Conservation (phyloP, 2,113 vertebrate species). For the Sylvietta virens region DNA sequence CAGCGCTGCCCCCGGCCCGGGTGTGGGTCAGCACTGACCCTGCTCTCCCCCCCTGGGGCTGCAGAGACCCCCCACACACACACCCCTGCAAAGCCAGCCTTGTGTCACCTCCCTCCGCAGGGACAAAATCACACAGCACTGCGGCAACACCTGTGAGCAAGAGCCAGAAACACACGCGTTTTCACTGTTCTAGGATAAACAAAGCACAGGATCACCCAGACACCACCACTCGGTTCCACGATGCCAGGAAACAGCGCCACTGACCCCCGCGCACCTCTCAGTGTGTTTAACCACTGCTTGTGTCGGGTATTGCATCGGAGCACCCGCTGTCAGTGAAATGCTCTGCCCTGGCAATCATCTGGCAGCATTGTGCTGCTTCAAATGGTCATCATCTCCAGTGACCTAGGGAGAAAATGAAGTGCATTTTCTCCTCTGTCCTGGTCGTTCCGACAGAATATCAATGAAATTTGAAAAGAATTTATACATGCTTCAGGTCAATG, state of each 20-base stretch:
- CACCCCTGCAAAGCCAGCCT: neutral
- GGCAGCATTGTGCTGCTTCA: constrained; percentile 9
- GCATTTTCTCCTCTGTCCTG: constrained; percentile 6
- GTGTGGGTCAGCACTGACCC: fast-evolving
- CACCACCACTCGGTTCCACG: neutral
- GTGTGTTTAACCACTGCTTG: constrained; percentile 3
- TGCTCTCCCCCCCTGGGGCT: neutral
- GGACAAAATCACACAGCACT: neutral
- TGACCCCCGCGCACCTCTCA: neutral
- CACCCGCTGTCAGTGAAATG: constrained; percentile 52
- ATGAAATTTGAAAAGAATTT: constrained; percentile 18
- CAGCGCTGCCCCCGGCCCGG: fast-evolving
- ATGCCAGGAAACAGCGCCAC: neutral
- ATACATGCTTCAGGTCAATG: neutral
- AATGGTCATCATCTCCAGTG: constrained; percentile 23
- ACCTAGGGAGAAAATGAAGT: constrained; percentile 48
- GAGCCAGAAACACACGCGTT: neutral
- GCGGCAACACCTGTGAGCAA: neutral
- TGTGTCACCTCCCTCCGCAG: neutral
- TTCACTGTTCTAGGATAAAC: neutral
- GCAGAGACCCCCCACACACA: neutral
- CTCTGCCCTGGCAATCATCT: constrained; percentile 18
- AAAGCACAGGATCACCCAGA: neutral
- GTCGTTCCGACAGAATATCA: constrained; percentile 12
- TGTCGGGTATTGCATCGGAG: neutral